A percentile compares a stretch with the other conserved stretches of the same genome.
These are phyloP conservation scores for Apus apus DNA, from an alignment of 2,113 vertebrate genomes.

Conservation along the genomic window DNA sequence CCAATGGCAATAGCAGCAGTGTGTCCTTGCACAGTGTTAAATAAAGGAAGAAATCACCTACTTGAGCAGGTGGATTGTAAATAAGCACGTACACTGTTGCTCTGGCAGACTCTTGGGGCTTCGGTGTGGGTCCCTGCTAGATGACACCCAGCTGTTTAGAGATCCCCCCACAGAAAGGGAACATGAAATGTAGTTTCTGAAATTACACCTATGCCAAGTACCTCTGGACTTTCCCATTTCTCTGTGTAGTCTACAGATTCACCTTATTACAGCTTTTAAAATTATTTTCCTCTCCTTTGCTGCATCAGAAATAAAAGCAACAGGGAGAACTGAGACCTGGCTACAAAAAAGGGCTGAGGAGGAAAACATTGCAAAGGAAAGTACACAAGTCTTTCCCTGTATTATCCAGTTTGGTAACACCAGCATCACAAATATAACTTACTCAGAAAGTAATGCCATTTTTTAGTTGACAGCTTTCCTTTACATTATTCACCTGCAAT, in stretches of 20 bases:
- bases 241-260: background rate
- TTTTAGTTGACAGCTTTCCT: background rate
- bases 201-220: background rate
- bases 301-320: background rate
- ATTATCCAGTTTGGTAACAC: background rate
- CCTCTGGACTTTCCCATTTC: background rate
- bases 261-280: background rate
- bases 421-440: background rate
- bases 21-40: background rate
- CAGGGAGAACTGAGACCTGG: background rate
- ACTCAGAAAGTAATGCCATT: background rate
- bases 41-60: background rate
- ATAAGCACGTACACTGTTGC: background rate
- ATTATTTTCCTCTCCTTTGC: background rate
- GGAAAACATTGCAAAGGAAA: background rate
- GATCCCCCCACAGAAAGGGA: background rate
- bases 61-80: background rate
- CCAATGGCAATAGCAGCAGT: background rate
- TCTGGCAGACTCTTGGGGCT: background rate
- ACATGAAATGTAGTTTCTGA: background rate
- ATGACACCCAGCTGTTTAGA: background rate
- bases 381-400: background rate
- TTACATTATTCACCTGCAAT: background rate
- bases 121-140: background rate
- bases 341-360: background rate